Evolutionary conservation across 2,888 invertebrate genomes (phyloP).

Genomic region (Sthenelais limicola): DNA sequence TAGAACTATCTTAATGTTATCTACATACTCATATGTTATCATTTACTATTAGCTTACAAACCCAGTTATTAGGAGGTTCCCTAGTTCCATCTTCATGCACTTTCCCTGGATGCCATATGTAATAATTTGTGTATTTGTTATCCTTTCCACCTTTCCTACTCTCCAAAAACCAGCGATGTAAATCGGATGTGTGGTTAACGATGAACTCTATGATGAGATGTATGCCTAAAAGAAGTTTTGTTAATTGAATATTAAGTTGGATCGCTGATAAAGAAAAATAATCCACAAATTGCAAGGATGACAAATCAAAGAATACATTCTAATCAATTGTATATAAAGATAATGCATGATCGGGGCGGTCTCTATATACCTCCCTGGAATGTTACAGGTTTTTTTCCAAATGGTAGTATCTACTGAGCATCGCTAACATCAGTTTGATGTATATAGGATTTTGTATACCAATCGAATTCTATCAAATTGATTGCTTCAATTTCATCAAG

Average conservation of each 20-base stretch:
- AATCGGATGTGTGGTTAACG: constrained; percentile 76
- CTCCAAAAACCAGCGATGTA: constrained; percentile 82
- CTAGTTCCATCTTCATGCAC: constrained; percentile 51
- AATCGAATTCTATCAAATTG: too few species aligned
- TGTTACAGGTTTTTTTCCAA: too few species aligned
- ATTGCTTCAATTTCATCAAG: too few species aligned
- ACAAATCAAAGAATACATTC: not conserved
- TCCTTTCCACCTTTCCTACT: constrained; percentile 74
- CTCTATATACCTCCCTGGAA: too few species aligned
- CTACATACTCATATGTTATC: not conserved
- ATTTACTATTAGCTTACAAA: constrained; percentile 31
- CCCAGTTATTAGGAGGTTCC: constrained; percentile 69
- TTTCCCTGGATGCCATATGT: constrained; percentile 81
- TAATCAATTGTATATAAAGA: not conserved
- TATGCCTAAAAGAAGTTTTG: constrained; percentile 77
- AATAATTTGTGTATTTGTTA: constrained; percentile 79
- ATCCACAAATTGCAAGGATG: not conserved
- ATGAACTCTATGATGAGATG: constrained; percentile 83
- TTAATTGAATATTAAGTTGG: not conserved
- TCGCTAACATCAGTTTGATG: too few species aligned
- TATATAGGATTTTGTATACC: too few species aligned
- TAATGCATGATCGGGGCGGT: too few species aligned
- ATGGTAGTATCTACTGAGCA: too few species aligned
- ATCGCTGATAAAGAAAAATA: not conserved
- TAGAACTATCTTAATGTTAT: too few species aligned